These are phyloP conservation scores for Rhinolophus ferrumequinum DNA, from an alignment of 2,113 vertebrate species.

Conservation along the genomic window DNA sequence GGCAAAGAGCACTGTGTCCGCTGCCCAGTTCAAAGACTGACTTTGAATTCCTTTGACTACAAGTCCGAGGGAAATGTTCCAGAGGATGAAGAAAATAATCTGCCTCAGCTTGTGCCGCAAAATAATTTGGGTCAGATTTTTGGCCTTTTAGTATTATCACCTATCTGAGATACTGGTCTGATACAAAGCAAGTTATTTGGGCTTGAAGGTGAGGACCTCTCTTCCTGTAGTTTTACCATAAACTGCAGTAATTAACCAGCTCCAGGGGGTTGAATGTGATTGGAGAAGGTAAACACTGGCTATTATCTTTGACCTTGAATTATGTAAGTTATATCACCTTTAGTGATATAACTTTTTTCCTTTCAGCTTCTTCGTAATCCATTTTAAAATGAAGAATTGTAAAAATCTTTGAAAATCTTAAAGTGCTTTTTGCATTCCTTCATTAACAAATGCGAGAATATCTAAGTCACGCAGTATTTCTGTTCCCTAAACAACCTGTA, in stretches of 20 bases:
- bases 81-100: background rate
- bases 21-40: background rate
- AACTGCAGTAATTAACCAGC: background rate
- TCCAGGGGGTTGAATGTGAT: background rate
- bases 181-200: background rate
- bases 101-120: background rate
- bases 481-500: background rate
- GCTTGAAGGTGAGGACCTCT: background rate
- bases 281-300: background rate
- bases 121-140: background rate
- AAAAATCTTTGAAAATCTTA: background rate
- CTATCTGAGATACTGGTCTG: fast-evolving
- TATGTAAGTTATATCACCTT: fast-evolving
- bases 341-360: background rate
- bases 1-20: fast-evolving
- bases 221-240: background rate
- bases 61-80: background rate
- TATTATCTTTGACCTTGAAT: background rate
- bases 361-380: background rate
- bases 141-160: background rate
- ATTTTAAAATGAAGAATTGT: background rate
- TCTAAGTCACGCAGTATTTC: fast-evolving
- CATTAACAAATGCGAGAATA: background rate
- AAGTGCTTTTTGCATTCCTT: background rate
- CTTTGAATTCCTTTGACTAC: background rate